Conservation (phyloP, 1,140 invertebrate genomes). For the Gonioctena quinquepunctata region DNA sequence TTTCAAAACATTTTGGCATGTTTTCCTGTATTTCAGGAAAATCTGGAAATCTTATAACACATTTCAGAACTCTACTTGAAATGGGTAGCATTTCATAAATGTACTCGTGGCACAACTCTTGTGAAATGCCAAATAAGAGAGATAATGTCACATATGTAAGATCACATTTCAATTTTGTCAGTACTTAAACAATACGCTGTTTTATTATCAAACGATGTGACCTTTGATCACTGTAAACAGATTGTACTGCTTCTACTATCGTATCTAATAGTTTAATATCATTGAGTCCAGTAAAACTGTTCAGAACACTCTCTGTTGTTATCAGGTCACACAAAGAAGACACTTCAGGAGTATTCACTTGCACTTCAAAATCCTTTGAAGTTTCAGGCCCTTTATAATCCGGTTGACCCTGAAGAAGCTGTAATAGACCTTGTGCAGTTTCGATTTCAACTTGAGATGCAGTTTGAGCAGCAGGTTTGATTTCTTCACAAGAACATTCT, state of each 20-base stretch:
- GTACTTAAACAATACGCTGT: slow-evolving; percentile 2
- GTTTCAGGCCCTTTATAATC: slow-evolving; percentile 17
- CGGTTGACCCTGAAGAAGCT: slow-evolving; percentile 7
- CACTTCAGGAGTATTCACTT: slow-evolving; percentile 11
- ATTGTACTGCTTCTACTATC: too few species aligned
- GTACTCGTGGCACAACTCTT: neutral
- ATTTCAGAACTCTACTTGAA: neutral
- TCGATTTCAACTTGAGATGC: slow-evolving; percentile 7
- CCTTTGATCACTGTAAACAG: slow-evolving; percentile 5
- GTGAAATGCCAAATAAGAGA: slow-evolving; percentile 12
- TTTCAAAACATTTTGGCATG: slow-evolving; percentile 38
- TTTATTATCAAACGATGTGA: slow-evolving; percentile 4
- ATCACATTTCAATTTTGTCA: slow-evolving; percentile 16
- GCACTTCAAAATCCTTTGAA: slow-evolving; percentile 12
- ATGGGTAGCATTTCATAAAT: slow-evolving; percentile 2
- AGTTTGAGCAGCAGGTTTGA: neutral
- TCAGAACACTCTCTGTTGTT: slow-evolving; percentile 14
- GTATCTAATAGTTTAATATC: neutral
- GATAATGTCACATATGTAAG: slow-evolving; percentile 10
- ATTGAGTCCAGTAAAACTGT: slow-evolving; percentile 6
- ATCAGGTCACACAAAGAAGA: slow-evolving; percentile 10
- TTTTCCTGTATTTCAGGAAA: slow-evolving; percentile 23
- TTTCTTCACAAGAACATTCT: slow-evolving; percentile 7
- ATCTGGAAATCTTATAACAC: slow-evolving; percentile 9
- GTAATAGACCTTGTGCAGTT: slow-evolving; percentile 11